Percentiles rank a stretch among this genome's conserved stretches.
phyloP scores from a whole-genome alignment of 2,113 vertebrate genomes.

The Embiotoca jacksoni region DNA sequence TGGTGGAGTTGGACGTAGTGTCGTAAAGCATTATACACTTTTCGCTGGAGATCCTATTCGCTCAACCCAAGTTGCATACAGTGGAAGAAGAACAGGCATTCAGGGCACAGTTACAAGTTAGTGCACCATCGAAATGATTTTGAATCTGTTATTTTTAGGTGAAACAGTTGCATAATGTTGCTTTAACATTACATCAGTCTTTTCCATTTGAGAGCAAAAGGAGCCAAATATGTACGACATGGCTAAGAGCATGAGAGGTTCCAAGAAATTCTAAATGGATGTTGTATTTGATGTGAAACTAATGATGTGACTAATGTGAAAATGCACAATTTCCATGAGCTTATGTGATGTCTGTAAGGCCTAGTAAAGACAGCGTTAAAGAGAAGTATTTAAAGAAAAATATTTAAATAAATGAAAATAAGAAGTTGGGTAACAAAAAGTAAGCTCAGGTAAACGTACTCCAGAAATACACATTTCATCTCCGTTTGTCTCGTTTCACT shows the following conservation, averaged over 20 bases:
- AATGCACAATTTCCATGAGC: slow-evolving; percentile 9
- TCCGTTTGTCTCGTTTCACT: slow-evolving; percentile 41
- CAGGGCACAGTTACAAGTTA: too few relatives aligned
- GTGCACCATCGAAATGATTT: too few relatives aligned
- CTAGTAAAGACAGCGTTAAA: slow-evolving; percentile 21
- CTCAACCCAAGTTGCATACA: too few relatives aligned
- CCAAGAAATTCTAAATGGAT: slow-evolving; percentile 33
- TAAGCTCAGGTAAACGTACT: slow-evolving; percentile 33
- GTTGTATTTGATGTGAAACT: slow-evolving; percentile 25
- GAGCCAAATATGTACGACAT: slow-evolving; percentile 19
- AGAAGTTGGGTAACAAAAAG: slow-evolving; percentile 42
- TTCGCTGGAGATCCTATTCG: too few relatives aligned
- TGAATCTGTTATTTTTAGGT: too few relatives aligned
- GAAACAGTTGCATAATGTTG: too few relatives aligned
- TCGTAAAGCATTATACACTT: too few relatives aligned
- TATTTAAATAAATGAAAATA: slow-evolving; percentile 39
- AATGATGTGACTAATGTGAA: slow-evolving; percentile 23
- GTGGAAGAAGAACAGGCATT: too few relatives aligned
- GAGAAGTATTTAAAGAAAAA: slow-evolving; percentile 25
- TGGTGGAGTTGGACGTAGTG: too few relatives aligned
- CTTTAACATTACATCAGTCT: slow-evolving; percentile 30
- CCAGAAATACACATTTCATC: slow-evolving; percentile 23
- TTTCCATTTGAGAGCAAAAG: slow-evolving; percentile 43
- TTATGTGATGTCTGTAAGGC: slow-evolving; percentile 33
- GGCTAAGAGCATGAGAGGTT: slow-evolving; percentile 11